A percentile compares a stretch with the other conserved stretches of the same genome.
Conservation (phyloP, 2,113 vertebrate species). For the Brienomyrus longianalis region DNA sequence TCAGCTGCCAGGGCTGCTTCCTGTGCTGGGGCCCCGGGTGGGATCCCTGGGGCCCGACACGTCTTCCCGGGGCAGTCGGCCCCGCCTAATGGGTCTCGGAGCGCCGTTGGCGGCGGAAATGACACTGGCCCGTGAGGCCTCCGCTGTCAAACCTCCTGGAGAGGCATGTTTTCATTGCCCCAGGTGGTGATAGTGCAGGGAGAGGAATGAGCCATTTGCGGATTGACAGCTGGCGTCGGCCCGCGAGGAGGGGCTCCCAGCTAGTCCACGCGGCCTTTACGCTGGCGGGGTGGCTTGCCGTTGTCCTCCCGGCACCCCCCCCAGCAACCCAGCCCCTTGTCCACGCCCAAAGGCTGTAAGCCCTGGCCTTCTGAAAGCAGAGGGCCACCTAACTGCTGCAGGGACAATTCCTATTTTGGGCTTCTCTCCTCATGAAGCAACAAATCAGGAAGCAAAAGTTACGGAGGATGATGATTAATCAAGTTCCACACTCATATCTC, state of each 20-base stretch:
- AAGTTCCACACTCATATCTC: not conserved
- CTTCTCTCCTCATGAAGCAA: not conserved
- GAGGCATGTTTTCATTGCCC: slow-evolving; percentile 7
- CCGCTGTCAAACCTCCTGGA: slow-evolving; percentile 18
- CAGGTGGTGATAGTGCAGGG: not conserved
- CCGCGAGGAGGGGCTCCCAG: not conserved
- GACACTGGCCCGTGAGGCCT: slow-evolving; percentile 15
- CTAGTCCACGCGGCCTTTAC: not conserved
- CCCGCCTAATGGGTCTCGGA: slow-evolving; percentile 19
- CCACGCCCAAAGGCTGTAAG: not conserved
- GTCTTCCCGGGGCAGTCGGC: slow-evolving; percentile 2
- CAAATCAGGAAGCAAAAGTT: not conserved
- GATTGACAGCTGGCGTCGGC: not conserved
- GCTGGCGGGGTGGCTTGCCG: not conserved
- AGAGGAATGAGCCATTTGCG: not conserved
- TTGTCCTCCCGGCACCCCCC: not conserved
- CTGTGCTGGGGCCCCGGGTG: slow-evolving; percentile 48
- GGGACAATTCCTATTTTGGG: not conserved
- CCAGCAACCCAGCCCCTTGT: not conserved
- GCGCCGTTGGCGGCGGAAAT: not conserved
- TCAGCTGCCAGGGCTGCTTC: slow-evolving; percentile 55
- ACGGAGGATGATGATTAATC: not conserved
- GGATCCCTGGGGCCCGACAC: slow-evolving; percentile 33
- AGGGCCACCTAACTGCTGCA: not conserved
- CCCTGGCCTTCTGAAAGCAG: not conserved